Base-by-base conservation (phyloP, 2,797 vertebrate species). In the Danio tinwini region DNA sequence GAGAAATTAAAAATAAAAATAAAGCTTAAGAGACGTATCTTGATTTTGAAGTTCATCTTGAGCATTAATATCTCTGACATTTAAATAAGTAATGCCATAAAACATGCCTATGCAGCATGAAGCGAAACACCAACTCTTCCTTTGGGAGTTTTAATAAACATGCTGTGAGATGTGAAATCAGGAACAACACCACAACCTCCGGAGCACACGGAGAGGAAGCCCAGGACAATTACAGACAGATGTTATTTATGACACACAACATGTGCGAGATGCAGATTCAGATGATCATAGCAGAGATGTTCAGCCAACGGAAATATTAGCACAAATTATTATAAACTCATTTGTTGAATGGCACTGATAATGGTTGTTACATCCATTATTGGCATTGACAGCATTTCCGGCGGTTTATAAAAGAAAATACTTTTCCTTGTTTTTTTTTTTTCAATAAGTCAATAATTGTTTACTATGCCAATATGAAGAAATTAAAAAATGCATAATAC, bases 121-220 rank as follows among this genome's bases (percentile, higher is more conserved):
- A 56, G 52, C 17, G 52, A 70, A 70, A 50, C 62, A 56, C 19
- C 56, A 61, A 74, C 14, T 12, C 40, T 67, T 67, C 6, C 37
- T 29, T 45, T 42, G 50, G 17, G 62, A 47, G 52, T 67, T 67
- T 42, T 45, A 45, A 67, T 45, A 65, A 64, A 76, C 1, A 10
- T 4, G 37, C 8, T n/a, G 47, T 75, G 73, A 76, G 12, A 62
- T 76, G 74, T 76, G 74, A 76, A 76, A 76, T 55, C 37, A 64
- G 74, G 40, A 45, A 56, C 67, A 76, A 56, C 63, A 45, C 13
- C 7, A 29, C 61, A 76, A 14, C 40, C 74, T 65, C 61, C 4
- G 39, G 50, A 65, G 61, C 17, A 7, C 47, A n/a, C 37, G 3
- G 40, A 53, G 58, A 79, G 21, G 29, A 61, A 58, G 58, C 4